Conservation (phyloP, 2,797 vertebrate species). For the Sebastes hopkinsi region DNA sequence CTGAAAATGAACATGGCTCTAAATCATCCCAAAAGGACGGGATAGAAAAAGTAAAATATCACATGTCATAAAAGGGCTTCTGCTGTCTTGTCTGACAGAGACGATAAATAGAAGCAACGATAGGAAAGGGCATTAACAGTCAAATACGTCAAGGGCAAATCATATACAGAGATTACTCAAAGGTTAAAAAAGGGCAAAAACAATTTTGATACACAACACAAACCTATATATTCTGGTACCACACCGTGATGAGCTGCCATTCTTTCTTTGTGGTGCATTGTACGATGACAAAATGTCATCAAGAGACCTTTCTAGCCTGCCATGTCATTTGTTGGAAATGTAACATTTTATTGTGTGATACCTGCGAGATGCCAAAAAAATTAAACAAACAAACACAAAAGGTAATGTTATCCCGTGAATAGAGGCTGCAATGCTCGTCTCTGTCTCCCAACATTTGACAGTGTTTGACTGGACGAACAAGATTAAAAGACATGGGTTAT, state of each 20-base stretch:
- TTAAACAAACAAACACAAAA: neutral
- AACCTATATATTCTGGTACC: neutral
- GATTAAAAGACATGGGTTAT: too few species aligned
- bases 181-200: neutral
- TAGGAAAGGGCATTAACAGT: neutral
- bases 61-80: neutral
- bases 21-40: too few species aligned
- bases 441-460: too few species aligned
- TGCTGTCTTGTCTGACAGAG: neutral
- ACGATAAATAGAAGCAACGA: neutral
- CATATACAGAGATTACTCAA: neutral
- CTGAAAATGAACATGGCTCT: neutral
- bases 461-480: too few species aligned
- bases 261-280: neutral
- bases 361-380: neutral
- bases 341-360: constrained; percentile 20
- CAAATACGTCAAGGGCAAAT: neutral
- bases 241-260: neutral
- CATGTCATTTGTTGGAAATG: constrained; percentile 6
- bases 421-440: too few species aligned
- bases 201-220: neutral
- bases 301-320: constrained; percentile 20
- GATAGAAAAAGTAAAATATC: neutral
- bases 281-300: constrained; percentile 13
- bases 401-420: neutral